Base-by-base conservation (phyloP, 2,113 vertebrate species). In the Albula goreensis region DNA sequence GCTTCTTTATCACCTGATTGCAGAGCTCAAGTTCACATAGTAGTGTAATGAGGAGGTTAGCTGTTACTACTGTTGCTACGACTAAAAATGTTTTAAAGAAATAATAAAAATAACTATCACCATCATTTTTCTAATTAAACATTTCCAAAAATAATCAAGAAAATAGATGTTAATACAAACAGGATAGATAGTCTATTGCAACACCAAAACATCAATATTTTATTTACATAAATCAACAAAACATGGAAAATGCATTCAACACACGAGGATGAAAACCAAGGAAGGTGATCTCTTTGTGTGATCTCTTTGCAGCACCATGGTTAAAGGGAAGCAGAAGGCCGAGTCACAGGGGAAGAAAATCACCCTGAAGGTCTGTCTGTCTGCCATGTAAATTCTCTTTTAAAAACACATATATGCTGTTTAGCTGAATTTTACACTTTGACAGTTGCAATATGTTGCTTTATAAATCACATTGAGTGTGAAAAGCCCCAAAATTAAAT, bases 291-390 rank as follows among this genome's bases (percentile, higher is more conserved):
- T 63, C 41, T 63, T 51, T 60, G 17, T 41, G 31, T 41, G 31
- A 41, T 41, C 31, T 83, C 7, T 78, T 4, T 31, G 13, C 85
- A 91, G 90, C 78, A 86, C 56, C 25, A 94, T 95, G 93, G 88
- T 83, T 0, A 93, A 91, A 51, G 89, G 88, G 4, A 93, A 91
- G 74, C 94, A 90, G 85, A 90, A 86, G 41, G 2, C 63, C 4
- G 88, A 85, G 7, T 60, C 90, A 4, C 95, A 96, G 86, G 95
- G 94, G 2, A 96, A 92, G 83, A 96, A 94, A 79, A 91, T 99
- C 85, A 97, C 95, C 41, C 89, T 98, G 86, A 96, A 95, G 60
- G 60, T 66, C 17, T 66, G 60, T 22, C 60, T 41, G 31, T 41
- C 31, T 41, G 15, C 19, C 60, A 19, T 66, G 17, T 66, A 19